phyloP scores from a whole-genome alignment of 2,888 invertebrate species.

The Cryptocephalus moraei region DNA sequence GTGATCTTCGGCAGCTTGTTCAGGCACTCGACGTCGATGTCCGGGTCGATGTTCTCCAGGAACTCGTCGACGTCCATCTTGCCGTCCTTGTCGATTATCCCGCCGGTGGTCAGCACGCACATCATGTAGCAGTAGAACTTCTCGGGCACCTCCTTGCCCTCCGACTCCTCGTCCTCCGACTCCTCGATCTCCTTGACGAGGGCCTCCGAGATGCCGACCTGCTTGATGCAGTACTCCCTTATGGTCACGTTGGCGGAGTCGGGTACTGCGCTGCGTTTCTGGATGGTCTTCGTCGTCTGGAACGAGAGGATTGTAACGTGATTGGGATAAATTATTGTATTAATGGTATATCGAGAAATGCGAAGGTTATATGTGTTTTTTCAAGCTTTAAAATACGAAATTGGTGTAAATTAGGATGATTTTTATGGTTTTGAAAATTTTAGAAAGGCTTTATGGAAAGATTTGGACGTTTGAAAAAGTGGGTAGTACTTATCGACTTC shows the following conservation, averaged over 20 bases:
- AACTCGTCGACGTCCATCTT: conserved; percentile 1
- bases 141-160: conserved; percentile 5
- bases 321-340: too few species aligned
- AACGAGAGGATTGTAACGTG: too few species aligned
- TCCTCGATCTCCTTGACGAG: conserved; percentile 6
- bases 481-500: too few species aligned
- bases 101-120: conserved; percentile 6
- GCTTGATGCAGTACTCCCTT: conserved; percentile 9
- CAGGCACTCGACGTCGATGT: conserved; percentile 12
- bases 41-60: conserved; percentile 1
- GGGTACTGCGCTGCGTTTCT: not conserved
- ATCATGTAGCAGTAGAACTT: conserved; percentile 8
- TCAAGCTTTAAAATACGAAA: too few species aligned
- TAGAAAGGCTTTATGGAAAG: too few species aligned
- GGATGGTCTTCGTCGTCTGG: too few species aligned
- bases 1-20: conserved; percentile 9
- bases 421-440: too few species aligned
- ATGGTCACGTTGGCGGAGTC: conserved; percentile 4
- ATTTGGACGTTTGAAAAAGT: too few species aligned
- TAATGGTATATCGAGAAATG: too few species aligned
- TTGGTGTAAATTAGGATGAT: too few species aligned
- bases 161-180: conserved; percentile 3
- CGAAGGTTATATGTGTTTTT: too few species aligned
- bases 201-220: conserved; percentile 6
- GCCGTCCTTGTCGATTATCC: conserved; percentile 4